A percentile compares a stretch with the other conserved stretches of the same genome.
These are phyloP conservation scores for Lepilemur ruficaudatus DNA, from an alignment of 2,797 vertebrate species.

Conservation along the genomic window DNA sequence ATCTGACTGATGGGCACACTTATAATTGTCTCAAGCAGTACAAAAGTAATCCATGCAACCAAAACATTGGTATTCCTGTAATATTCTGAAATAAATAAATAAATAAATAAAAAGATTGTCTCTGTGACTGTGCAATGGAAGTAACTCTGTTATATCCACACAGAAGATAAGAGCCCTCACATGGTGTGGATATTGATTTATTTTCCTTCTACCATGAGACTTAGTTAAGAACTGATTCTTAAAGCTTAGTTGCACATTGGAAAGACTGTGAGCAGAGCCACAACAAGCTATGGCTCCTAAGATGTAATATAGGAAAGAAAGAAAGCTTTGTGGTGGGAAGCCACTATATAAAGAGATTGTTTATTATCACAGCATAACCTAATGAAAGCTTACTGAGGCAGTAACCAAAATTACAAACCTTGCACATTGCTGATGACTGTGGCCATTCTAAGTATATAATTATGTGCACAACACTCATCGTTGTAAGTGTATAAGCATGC, in stretches of 20 bases:
- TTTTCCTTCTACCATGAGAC: neutral
- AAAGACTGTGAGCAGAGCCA: neutral
- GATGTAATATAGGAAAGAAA: neutral
- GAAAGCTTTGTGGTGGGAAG: neutral
- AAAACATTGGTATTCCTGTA: no score
- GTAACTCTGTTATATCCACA: neutral
- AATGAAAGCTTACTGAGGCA: neutral
- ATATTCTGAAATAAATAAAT: no score
- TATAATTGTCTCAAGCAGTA: no score
- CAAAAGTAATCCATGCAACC: no score
- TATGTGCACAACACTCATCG: neutral
- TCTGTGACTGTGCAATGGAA: neutral
- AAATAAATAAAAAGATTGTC: no score
- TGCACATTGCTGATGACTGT: neutral
- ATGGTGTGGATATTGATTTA: neutral
- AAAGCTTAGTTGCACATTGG: neutral
- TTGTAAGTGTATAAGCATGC: neutral
- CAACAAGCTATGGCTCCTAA: neutral
- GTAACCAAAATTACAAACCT: neutral
- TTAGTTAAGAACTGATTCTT: neutral
- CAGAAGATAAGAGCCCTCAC: fast-evolving
- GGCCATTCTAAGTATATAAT: neutral
- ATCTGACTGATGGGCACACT: no score
- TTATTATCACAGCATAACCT: neutral
- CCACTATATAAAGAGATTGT: neutral